Evolutionary conservation across 2,888 invertebrate genomes (phyloP), one percentile per base, ranked within the genome.

Genomic region (Acanthosepion lycidas): DNA sequence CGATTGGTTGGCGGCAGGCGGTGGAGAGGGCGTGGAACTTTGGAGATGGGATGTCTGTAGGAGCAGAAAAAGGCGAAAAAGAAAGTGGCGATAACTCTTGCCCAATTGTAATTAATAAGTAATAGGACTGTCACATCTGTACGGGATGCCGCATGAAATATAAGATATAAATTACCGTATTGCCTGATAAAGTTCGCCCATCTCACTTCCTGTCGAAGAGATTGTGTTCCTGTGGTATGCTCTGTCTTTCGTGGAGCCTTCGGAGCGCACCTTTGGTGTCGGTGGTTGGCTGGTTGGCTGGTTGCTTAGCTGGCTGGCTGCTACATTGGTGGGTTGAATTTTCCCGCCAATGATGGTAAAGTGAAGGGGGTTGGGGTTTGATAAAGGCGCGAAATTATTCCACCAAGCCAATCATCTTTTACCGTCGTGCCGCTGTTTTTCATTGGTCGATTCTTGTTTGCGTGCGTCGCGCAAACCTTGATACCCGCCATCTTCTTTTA

Each of bases 81-180:
- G n/a, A 28, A 78, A 78, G 28, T 9, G 9, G 28, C 78, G 78
- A 78, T 78, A 78, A 78, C 78, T 78, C 78, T 78, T 78, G n/a
- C n/a, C 78, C 78, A n/a, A 15, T n/a, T n/a, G 78, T 78, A 78
- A 78, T 78, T 78, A 78, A 78, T 78, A 78, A 78, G 28, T 78
- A 78, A 78, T 78, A 78, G 78, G n/a, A n/a, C n/a, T 78, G 78
- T 78, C 78, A 78, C 28, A n/a, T n/a, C 15, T 78, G 78, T 78
- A n/a, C 78, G 78, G n/a, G n/a, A 12, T 78, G 28, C 8, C 28
- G 9, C 28, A 78, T n/a, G 78, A 78, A n/a, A 78, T 78, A 78
- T 78, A 78, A 78, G 78, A n/a, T 78, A 78, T 78, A 78, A 78
- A 78, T 78, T 78, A 78, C 78, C 9, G n/a, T n/a, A 78, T 78